Percentiles rank a stretch among this genome's conserved stretches.
Evolutionary conservation across 2,888 invertebrate species (phyloP).

Genomic region (Melanotus villosus): DNA sequence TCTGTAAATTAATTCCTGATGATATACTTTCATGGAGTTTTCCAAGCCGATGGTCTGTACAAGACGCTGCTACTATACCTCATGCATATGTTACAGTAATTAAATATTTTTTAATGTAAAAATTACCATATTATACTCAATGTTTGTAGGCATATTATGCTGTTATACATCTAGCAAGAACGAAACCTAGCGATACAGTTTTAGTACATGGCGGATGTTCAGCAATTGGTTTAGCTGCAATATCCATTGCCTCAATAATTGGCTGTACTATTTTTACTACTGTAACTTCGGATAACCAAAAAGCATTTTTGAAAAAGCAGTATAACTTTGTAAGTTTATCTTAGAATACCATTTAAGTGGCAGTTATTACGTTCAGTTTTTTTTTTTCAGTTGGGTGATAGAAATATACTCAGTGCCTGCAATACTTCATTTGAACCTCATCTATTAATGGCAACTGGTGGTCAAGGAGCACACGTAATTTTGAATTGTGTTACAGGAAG

Average conservation of each 20-base stretch:
- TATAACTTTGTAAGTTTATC: conserved; percentile 60
- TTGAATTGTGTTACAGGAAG: conserved; percentile 93
- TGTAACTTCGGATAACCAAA: conserved; percentile 70
- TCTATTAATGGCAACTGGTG: conserved; percentile 84
- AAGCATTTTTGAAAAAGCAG: conserved; percentile 59
- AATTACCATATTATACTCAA: conserved; percentile 31
- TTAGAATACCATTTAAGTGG: not conserved
- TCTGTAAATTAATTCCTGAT: conserved; percentile 61
- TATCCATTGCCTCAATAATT: conserved; percentile 73
- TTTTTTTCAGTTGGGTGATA: conserved; percentile 59
- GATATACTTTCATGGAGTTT: conserved; percentile 75
- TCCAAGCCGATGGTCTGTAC: conserved; percentile 80
- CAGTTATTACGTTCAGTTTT: not conserved
- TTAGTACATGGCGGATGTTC: conserved; percentile 73
- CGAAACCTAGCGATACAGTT: conserved; percentile 68
- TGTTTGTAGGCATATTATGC: conserved; percentile 66
- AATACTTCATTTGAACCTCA: conserved; percentile 88
- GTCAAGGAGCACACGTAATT: conserved; percentile 91
- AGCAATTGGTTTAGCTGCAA: conserved; percentile 81
- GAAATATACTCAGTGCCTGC: conserved; percentile 60
- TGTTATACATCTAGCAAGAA: conserved; percentile 65
- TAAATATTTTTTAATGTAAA: conserved; percentile 22
- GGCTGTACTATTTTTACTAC: conserved; percentile 77
- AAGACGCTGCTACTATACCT: conserved; percentile 84
- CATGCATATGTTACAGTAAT: conserved; percentile 80